These are phyloP conservation scores for Scatophagus argus DNA, from an alignment of 2,113 vertebrate genomes.

Conservation along the genomic window DNA sequence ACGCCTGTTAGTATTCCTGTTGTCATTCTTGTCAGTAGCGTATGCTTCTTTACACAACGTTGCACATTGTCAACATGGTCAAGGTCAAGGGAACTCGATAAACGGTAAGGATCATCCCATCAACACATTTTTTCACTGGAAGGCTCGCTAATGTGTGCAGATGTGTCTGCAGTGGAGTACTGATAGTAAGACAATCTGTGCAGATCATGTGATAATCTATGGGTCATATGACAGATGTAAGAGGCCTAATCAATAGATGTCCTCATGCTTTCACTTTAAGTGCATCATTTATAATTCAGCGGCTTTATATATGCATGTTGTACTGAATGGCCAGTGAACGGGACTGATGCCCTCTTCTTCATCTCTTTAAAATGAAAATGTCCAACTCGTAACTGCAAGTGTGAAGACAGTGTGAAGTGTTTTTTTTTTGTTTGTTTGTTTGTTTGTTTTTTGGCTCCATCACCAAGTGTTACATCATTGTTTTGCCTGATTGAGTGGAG, in stretches of 20 bases:
- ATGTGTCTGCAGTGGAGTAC: constrained; percentile 33
- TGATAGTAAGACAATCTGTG: constrained; percentile 63
- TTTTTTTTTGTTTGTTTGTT: background rate
- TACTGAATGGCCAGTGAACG: constrained; percentile 52
- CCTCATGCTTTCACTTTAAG: constrained; percentile 72
- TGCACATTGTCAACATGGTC: constrained; percentile 15
- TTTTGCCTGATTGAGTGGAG: constrained; percentile 40
- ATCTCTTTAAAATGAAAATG: constrained; percentile 55
- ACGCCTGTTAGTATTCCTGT: too few relatives aligned
- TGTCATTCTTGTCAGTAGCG: background rate
- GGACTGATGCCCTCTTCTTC: constrained; percentile 50
- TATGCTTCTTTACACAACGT: background rate
- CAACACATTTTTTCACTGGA: constrained; percentile 21
- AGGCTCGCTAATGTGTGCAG: background rate
- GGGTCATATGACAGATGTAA: constrained; percentile 72
- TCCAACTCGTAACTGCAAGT: constrained; percentile 9
- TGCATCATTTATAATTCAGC: constrained; percentile 80
- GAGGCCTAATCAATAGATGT: constrained; percentile 73
- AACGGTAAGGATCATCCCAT: constrained; percentile 45
- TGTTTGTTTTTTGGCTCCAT: too few relatives aligned
- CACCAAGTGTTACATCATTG: constrained; percentile 41
- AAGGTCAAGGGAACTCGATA: constrained; percentile 65
- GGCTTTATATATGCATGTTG: constrained; percentile 67
- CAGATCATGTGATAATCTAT: constrained; percentile 74
- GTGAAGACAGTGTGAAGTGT: constrained; percentile 30